Evolutionary conservation across 2,797 vertebrate genomes (phyloP), one percentile per base, ranked within the genome.

Genomic region (Labroides dimidiatus): DNA sequence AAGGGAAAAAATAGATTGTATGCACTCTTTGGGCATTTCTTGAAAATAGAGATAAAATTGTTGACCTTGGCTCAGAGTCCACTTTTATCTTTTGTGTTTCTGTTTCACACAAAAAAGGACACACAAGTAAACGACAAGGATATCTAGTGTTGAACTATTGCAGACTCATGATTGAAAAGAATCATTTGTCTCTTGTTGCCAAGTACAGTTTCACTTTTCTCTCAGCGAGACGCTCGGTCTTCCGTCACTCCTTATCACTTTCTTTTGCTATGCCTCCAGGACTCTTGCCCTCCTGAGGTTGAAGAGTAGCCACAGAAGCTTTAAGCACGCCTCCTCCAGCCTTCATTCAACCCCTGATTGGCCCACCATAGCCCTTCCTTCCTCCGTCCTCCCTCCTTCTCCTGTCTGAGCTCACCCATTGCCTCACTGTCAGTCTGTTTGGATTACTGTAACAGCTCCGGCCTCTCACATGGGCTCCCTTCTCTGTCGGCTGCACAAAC

Each of bases 391-490:
- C 63, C 50, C 69, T 23, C 21, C 11, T 36, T 12, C 36, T 36
- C 55, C 44, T 1, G 1, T 15, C 55, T 69, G 52, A 13, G 4
- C 61, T 61, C 64, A 19, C 59, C 62, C 61, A 41, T 61, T 82
- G 67, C 67, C 67, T 70, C 68, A 30, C 82, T 61, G 80, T 84
- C 85, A 71, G 88, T 87, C 89, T 89, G 90, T 90, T 89, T 90
- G 88, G 78, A 86, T 91, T 90, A 87, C 63, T 78, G 79, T 76
- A 87, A 82, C 81, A 72, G 75, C 83, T 81, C 83, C 55, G 82
- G 80, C 84, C 82, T 82, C 73, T 74, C 72, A 54, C 85, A 71
- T 78, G 82, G 42, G 23, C 75, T 53, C 51, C 60, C 64, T 61
- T 65, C 55, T 73, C 69, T 65, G 43, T 57, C 62, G 60, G 49